A percentile compares a stretch with the other conserved stretches of the same genome.
Conservation (phyloP, 2,113 vertebrate species). For the Pluvianellus socialis region DNA sequence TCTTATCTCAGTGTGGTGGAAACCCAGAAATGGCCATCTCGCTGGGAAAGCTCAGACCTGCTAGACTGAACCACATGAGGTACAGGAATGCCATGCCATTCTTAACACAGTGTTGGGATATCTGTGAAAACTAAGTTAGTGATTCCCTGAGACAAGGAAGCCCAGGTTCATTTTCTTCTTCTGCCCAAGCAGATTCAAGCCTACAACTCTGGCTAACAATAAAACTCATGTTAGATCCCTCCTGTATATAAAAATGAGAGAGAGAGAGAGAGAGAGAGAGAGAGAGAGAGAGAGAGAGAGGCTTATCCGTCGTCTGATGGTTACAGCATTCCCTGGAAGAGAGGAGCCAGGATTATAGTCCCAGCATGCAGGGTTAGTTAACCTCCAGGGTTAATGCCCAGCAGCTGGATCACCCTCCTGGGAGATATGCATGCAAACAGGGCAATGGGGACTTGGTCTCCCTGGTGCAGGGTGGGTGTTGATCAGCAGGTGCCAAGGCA, state of each 20-base stretch:
- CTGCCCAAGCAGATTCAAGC: background rate
- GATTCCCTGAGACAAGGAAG: background rate
- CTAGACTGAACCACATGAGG: background rate
- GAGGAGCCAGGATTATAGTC: background rate
- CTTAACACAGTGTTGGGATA: background rate
- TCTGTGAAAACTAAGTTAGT: background rate
- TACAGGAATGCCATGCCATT: background rate
- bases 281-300: background rate
- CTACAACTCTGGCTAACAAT: background rate
- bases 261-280: background rate
- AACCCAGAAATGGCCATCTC: background rate
- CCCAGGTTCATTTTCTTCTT: background rate
- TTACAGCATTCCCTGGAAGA: background rate
- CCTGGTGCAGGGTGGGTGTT: background rate
- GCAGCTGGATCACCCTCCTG: background rate
- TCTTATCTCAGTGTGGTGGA: background rate
- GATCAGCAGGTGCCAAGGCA: background rate
- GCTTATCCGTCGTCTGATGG: background rate
- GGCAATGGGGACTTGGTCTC: background rate
- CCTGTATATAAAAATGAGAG: background rate
- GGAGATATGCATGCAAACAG: fast-evolving
- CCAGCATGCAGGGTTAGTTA: background rate
- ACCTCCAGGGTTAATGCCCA: background rate
- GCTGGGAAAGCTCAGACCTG: background rate
- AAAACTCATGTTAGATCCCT: background rate